These are phyloP conservation scores for Poeciliopsis retropinna DNA, from an alignment of 2,113 vertebrate species.

Conservation along the genomic window DNA sequence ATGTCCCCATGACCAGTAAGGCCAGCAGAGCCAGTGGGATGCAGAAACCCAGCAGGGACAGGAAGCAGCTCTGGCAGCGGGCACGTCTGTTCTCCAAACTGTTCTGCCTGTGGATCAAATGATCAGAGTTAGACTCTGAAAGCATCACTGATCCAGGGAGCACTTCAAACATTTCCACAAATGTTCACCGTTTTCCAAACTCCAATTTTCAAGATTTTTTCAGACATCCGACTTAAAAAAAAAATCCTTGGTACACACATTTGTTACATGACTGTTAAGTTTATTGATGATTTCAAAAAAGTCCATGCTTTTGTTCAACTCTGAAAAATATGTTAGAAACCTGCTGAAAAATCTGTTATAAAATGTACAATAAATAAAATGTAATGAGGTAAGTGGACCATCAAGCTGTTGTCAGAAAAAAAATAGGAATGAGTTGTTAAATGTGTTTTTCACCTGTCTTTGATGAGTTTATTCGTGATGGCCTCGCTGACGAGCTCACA, in stretches of 20 bases:
- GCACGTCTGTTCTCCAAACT: slow-evolving; percentile 70
- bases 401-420: no score
- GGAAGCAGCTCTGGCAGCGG: slow-evolving; percentile 78
- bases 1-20: slow-evolving; percentile 69
- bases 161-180: not conserved
- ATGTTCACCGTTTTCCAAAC: not conserved
- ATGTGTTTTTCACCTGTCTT: slow-evolving; percentile 70
- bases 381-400: no score
- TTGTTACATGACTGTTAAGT: not conserved
- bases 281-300: no score
- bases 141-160: not conserved
- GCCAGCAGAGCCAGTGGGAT: slow-evolving; percentile 78
- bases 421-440: not conserved
- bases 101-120: slow-evolving; percentile 65
- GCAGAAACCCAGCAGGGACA: slow-evolving; percentile 79
- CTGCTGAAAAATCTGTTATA: no score
- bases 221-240: no score
- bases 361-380: no score
- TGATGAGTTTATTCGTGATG: slow-evolving; percentile 64
- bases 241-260: no score
- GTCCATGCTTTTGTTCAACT: no score
- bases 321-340: no score
- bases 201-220: not conserved
- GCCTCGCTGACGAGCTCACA: slow-evolving; percentile 81
- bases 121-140: not conserved